Conservation (phyloP, 2,888 invertebrate species). For the Mesodorylaimus sp. region DNA sequence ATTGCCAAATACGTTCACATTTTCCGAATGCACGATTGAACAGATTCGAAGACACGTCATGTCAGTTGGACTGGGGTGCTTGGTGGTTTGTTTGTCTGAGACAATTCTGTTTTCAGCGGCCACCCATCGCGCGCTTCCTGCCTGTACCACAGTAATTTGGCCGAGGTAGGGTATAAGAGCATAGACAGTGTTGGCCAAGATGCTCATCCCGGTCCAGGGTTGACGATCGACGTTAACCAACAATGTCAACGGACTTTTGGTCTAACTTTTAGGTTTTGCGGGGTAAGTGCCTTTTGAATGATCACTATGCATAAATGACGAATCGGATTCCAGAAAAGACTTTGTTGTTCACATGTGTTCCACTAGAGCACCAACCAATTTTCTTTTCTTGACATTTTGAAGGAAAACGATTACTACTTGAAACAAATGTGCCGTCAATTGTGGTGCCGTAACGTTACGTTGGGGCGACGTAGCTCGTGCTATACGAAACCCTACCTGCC, state of each 20-base stretch:
- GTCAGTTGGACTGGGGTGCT: not conserved
- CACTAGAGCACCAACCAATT: not conserved
- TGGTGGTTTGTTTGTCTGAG: not conserved
- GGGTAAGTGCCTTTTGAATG: constrained; percentile 2
- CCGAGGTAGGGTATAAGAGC: not conserved
- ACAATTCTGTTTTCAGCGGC: not conserved
- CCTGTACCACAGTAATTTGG: not conserved
- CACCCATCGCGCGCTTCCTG: not conserved
- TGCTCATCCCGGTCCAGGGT: not conserved
- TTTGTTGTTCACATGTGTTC: too few species aligned
- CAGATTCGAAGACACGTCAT: constrained; percentile 1
- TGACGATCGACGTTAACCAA: not conserved
- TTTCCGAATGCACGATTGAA: constrained; percentile 7
- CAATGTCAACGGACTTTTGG: constrained; percentile 6
- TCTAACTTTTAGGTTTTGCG: constrained; percentile 1
- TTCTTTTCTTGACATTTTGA: not conserved
- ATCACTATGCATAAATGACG: not conserved
- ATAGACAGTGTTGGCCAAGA: not conserved
- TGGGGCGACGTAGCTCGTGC: not conserved
- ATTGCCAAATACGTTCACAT: constrained; percentile 7
- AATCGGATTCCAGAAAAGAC: not conserved
- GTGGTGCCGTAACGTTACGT: constrained; percentile 4
- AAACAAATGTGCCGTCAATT: constrained; percentile 5
- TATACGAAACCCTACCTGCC: constrained; percentile 5
- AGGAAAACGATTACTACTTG: constrained; percentile 7